Percentiles rank a stretch among this genome's conserved stretches.
phyloP scores from a whole-genome alignment of 1,140 invertebrate genomes.

The Temnothorax curvispinosus region DNA sequence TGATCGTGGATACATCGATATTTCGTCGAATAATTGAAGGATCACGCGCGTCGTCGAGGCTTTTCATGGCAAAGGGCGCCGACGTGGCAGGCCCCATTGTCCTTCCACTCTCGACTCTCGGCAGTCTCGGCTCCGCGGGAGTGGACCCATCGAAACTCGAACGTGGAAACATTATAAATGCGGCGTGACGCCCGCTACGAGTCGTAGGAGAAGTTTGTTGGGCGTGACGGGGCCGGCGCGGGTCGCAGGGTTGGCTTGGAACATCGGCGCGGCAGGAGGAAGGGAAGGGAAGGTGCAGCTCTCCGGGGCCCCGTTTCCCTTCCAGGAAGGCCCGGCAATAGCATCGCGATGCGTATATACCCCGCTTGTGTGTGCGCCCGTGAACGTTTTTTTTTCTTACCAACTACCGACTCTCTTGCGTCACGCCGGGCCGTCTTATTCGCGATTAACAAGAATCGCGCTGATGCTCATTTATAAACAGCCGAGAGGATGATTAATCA shows the following conservation, averaged over 20 bases:
- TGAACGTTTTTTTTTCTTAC: conserved; percentile 80
- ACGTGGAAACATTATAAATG: conserved; percentile 85
- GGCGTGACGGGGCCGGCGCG: conserved; percentile 83
- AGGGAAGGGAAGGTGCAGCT: conserved; percentile 29
- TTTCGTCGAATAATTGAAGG: conserved; percentile 43
- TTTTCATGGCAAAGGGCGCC: conserved; percentile 69
- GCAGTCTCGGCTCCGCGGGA: conserved; percentile 59
- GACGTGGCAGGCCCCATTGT: conserved; percentile 69
- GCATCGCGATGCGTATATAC: conserved; percentile 63
- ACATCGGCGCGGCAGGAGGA: neutral
- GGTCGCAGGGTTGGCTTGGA: conserved; percentile 62
- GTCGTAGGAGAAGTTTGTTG: conserved; percentile 80
- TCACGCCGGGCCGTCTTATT: conserved; percentile 65
- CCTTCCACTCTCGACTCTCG: conserved; percentile 61
- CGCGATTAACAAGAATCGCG: conserved; percentile 48
- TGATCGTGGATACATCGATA: neutral
- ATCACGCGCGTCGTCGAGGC: conserved; percentile 63
- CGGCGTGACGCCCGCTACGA: conserved; percentile 80
- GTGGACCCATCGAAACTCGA: conserved; percentile 80
- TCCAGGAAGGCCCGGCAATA: conserved; percentile 80
- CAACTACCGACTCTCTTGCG: conserved; percentile 77
- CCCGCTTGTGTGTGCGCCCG: neutral
- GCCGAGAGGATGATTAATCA: conserved; percentile 48
- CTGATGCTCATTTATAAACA: conserved; percentile 11
- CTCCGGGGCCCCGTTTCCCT: conserved; percentile 70